phyloP scores from a whole-genome alignment of 1,140 invertebrate genomes.

The Drosophila ambigua region DNA sequence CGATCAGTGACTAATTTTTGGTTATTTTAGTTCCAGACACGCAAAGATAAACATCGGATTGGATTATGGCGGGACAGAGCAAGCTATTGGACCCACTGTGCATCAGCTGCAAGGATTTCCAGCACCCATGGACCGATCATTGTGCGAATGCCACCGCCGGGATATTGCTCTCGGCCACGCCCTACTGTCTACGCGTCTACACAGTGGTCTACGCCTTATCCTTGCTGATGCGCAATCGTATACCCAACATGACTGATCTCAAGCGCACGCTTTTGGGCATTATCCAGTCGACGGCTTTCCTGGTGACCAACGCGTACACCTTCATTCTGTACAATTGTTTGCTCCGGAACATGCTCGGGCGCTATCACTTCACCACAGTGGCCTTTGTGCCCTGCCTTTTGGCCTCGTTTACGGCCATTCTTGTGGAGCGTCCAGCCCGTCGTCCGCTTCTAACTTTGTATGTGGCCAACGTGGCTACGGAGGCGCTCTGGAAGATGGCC shows the following conservation, averaged over 20 bases:
- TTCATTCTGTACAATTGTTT: slow-evolving; percentile 89
- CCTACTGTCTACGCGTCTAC: slow-evolving; percentile 90
- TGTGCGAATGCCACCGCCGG: slow-evolving; percentile 88
- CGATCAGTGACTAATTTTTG: slow-evolving; percentile 8
- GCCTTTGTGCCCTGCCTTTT: slow-evolving; percentile 90
- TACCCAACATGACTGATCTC: slow-evolving; percentile 87
- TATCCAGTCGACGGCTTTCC: slow-evolving; percentile 90
- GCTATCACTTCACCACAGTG: slow-evolving; percentile 88
- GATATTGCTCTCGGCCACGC: slow-evolving; percentile 87
- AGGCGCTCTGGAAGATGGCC: slow-evolving; percentile 91
- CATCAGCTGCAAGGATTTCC: slow-evolving; percentile 88
- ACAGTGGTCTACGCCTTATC: slow-evolving; percentile 91
- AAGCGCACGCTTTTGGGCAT: slow-evolving; percentile 88
- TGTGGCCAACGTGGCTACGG: slow-evolving; percentile 92
- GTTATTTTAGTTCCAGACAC: slow-evolving; percentile 1
- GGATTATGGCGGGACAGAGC: slow-evolving; percentile 87
- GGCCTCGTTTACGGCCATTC: slow-evolving; percentile 89
- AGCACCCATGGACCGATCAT: slow-evolving; percentile 91
- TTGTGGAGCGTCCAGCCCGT: slow-evolving; percentile 90
- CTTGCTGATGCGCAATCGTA: slow-evolving; percentile 87
- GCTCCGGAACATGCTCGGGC: slow-evolving; percentile 87
- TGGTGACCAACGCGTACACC: slow-evolving; percentile 89
- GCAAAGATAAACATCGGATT: slow-evolving; percentile 1
- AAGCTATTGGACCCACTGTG: slow-evolving; percentile 85
- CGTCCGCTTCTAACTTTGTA: slow-evolving; percentile 90